These are phyloP conservation scores for Leptinotarsa peninsularis DNA, from an alignment of 2,888 invertebrate genomes.

Conservation along the genomic window DNA sequence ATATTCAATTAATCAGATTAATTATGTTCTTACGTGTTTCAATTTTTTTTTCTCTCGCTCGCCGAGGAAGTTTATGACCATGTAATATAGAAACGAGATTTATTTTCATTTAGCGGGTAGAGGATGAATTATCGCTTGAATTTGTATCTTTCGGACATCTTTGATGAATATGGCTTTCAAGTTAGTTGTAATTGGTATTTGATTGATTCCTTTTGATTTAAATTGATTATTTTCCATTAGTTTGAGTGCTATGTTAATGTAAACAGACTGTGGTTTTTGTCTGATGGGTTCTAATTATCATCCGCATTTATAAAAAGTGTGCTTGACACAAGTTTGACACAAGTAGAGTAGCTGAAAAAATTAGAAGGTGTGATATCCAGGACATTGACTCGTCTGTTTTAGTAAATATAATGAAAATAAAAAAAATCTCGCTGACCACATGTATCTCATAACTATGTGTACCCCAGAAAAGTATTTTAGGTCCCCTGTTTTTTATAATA, in stretches of 20 bases:
- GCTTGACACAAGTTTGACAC: too few relatives aligned
- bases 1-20: constrained; percentile 27
- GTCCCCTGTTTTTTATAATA: too few relatives aligned
- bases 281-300: too few relatives aligned
- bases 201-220: constrained; percentile 6
- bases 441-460: too few relatives aligned
- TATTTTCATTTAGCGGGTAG: constrained; percentile 17
- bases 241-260: constrained; percentile 8
- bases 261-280: background rate
- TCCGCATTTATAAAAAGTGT: background rate
- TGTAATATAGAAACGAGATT: constrained; percentile 13
- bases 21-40: constrained; percentile 26
- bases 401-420: too few relatives aligned
- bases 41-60: constrained; percentile 7
- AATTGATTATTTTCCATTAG: background rate
- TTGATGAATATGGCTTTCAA: constrained; percentile 18
- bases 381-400: too few relatives aligned
- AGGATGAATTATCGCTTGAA: constrained; percentile 8
- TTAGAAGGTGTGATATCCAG: too few relatives aligned
- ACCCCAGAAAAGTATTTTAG: too few relatives aligned
- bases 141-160: constrained; percentile 19
- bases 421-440: too few relatives aligned
- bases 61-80: background rate
- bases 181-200: constrained; percentile 16
- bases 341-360: too few relatives aligned